Percentiles rank a stretch among this genome's conserved stretches.
phyloP scores from a whole-genome alignment of 2,113 vertebrate genomes.

The Eptatretus burgeri region DNA sequence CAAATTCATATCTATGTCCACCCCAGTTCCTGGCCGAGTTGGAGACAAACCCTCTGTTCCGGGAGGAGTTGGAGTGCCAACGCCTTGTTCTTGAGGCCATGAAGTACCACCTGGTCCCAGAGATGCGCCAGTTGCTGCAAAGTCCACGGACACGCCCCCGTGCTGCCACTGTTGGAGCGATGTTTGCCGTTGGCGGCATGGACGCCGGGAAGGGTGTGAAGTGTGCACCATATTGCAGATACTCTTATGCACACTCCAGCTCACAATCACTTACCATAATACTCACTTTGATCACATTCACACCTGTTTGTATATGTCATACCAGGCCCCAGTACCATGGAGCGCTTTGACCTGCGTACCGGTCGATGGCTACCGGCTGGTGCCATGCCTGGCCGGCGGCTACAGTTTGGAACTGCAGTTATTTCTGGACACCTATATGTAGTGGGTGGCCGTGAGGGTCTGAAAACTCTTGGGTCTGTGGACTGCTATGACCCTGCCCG shows the following conservation, averaged over 20 bases:
- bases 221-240: too few species aligned
- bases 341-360: background rate
- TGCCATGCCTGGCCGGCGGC: background rate
- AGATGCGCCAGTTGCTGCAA: conserved; percentile 59
- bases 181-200: conserved; percentile 89
- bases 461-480: background rate
- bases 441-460: background rate
- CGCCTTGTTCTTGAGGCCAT: conserved; percentile 90
- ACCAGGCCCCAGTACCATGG: background rate
- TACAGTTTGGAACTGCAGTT: background rate
- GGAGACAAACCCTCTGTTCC: conserved; percentile 55
- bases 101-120: conserved; percentile 89
- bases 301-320: too few species aligned
- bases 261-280: too few species aligned
- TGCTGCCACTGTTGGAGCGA: conserved; percentile 68
- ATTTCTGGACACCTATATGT: background rate
- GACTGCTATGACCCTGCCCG: background rate
- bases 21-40: conserved; percentile 66
- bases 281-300: too few species aligned
- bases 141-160: conserved; percentile 75
- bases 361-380: background rate
- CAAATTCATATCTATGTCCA: background rate
- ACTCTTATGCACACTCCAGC: too few species aligned
- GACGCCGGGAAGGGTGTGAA: conserved; percentile 55
- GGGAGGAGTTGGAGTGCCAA: conserved; percentile 81